Evolutionary conservation across 2,113 vertebrate genomes (phyloP).

Genomic region (Eonycteris spelaea): DNA sequence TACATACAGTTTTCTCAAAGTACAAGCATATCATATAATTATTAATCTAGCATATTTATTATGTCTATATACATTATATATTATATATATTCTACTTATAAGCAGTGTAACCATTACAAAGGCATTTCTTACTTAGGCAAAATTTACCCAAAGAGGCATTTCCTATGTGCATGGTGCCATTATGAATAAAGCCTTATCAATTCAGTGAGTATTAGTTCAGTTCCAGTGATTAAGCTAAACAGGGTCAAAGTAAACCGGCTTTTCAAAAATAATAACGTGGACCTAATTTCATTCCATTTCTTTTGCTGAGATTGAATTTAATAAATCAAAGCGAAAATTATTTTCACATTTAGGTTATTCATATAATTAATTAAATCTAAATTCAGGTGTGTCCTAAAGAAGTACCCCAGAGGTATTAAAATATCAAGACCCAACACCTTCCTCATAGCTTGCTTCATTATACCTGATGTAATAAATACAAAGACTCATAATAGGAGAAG

Average conservation of each 20-base stretch:
- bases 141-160: background rate
- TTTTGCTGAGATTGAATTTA: background rate
- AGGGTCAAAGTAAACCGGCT: conserved; percentile 22
- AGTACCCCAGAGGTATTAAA: conserved; percentile 55
- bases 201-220: background rate
- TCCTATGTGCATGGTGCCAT: background rate
- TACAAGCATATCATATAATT: background rate
- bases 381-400: conserved; percentile 42
- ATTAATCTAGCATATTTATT: background rate
- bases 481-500: background rate
- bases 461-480: conserved; percentile 19
- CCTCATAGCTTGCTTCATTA: conserved; percentile 6
- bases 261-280: conserved; percentile 27
- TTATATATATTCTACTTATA: background rate
- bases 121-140: conserved; percentile 36
- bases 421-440: background rate
- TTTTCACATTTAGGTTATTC: conserved; percentile 59
- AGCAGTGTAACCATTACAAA: background rate
- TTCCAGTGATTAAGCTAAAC: background rate
- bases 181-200: background rate
- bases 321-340: conserved; percentile 56
- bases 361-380: conserved; percentile 69
- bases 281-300: conserved; percentile 56
- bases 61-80: background rate
- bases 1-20: background rate